These are phyloP conservation scores for Plagodis dolabraria DNA, from an alignment of 2,888 invertebrate genomes.

Conservation along the genomic window DNA sequence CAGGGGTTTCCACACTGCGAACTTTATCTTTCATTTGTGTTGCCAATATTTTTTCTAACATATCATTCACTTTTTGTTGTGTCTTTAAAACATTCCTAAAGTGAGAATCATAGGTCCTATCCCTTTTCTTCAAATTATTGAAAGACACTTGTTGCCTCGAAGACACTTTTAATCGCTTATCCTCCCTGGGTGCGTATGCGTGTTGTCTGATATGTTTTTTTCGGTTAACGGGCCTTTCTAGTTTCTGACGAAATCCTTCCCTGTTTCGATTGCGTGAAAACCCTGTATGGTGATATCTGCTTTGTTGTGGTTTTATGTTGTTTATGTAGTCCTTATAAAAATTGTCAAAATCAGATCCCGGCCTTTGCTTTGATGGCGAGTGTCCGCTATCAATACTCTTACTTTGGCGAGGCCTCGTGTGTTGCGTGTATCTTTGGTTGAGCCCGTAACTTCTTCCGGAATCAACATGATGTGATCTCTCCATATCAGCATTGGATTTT, in stretches of 20 bases:
- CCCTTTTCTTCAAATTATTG: conserved; percentile 44
- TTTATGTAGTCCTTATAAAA: conserved; percentile 23
- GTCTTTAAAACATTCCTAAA: conserved; percentile 68
- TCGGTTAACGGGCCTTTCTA: conserved; percentile 41
- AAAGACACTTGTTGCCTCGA: conserved; percentile 61
- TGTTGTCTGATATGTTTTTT: conserved; percentile 14
- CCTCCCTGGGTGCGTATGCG: conserved; percentile 31
- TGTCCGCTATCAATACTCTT: not conserved
- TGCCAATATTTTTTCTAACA: conserved; percentile 66
- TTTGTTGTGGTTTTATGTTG: conserved; percentile 10
- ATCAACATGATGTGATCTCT: not conserved
- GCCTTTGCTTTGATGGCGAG: conserved; percentile 6
- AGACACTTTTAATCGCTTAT: conserved; percentile 44
- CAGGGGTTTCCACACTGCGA: conserved; percentile 53
- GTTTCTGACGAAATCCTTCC: conserved; percentile 59
- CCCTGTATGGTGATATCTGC: conserved; percentile 8
- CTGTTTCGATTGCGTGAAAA: conserved; percentile 26
- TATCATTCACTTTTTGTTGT: conserved; percentile 73
- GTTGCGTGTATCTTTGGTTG: not conserved
- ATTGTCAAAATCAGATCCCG: conserved; percentile 9
- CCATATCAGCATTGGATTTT: not conserved
- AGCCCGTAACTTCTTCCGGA: not conserved
- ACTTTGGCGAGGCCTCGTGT: not conserved
- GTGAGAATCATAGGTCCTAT: conserved; percentile 58
- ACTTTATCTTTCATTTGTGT: conserved; percentile 50